Base-by-base conservation (phyloP, 1,140 invertebrate genomes). In the Hermetia illucens region DNA sequence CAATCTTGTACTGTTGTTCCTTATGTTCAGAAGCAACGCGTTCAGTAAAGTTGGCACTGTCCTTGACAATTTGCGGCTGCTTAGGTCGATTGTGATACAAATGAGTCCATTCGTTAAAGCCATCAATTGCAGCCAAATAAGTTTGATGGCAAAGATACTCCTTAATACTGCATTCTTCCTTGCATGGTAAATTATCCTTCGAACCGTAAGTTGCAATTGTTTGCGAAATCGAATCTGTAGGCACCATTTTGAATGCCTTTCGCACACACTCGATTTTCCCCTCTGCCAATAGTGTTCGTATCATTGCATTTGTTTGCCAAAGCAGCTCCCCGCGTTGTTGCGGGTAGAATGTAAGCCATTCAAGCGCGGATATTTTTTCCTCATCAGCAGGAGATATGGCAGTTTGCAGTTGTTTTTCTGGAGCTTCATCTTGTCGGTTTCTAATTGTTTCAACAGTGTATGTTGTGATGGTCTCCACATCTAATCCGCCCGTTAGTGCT, bases 61-160 rank as follows among this genome's bases (percentile, higher is more conserved):
- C 32, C 5, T 64, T 49, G 31, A 77, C 53, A 5, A 66, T 58
- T 32, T 74, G 68, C 1, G 76, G 63, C 38, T 74, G 73, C 32
- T 64, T 64, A 2, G 89, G 90, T 2, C 72, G 75, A 51, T 84
- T 75, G 52, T 91, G 79, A 42, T 72, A 86, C 48, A 83, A 74
- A 39, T 79, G 72, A 45, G 88, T 88, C 90, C 90, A 94, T 49
- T 85, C 80, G 40, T 77, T 74, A 63, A 91, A 93, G 27, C 78
- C 77, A 57, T 92, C 85, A 38, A 89, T 70, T 3, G 84, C 87
- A 52, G 86, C 77, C 15, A 87, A 64, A 54, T 86, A 87, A 1
- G 77, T 70, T 55, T 82, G 82, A 44, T 83, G 74, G 51, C 79
- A 82, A 10, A 85, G 61, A 58, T 82, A 79, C 57, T 86, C 82